Conservation (phyloP, 2,113 vertebrate species). For the Cynopterus brachyotis region DNA sequence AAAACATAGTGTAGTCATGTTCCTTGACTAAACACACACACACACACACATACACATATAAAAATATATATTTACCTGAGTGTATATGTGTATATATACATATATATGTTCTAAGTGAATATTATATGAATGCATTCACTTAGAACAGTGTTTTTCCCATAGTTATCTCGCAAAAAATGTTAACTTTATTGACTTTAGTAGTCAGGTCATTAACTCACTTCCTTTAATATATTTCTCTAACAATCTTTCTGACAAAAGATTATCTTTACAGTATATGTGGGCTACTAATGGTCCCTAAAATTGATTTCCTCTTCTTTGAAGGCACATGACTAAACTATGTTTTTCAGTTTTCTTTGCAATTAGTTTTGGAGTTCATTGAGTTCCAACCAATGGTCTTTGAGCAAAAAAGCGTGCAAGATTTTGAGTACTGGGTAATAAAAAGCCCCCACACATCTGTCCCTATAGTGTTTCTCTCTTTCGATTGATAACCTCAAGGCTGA, state of each 20-base stretch:
- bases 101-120: neutral
- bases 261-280: neutral
- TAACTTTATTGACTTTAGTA: neutral
- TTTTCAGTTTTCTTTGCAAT: neutral
- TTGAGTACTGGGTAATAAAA: neutral
- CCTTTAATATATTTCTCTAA: neutral
- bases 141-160: neutral
- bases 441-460: neutral
- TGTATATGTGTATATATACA: too few species aligned
- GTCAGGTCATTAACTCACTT: neutral
- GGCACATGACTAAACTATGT: neutral
- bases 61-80: neutral
- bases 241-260: neutral
- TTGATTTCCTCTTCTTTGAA: neutral
- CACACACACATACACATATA: too few species aligned
- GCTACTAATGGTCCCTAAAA: neutral
- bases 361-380: neutral
- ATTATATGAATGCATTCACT: neutral
- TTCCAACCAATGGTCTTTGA: neutral
- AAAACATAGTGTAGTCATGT: too few species aligned
- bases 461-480: neutral
- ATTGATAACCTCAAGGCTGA: neutral
- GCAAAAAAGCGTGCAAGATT: neutral
- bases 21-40: too few species aligned
- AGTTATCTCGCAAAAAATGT: neutral